phyloP scores from a whole-genome alignment of 2,888 invertebrate species.

The Alcis repandata region DNA sequence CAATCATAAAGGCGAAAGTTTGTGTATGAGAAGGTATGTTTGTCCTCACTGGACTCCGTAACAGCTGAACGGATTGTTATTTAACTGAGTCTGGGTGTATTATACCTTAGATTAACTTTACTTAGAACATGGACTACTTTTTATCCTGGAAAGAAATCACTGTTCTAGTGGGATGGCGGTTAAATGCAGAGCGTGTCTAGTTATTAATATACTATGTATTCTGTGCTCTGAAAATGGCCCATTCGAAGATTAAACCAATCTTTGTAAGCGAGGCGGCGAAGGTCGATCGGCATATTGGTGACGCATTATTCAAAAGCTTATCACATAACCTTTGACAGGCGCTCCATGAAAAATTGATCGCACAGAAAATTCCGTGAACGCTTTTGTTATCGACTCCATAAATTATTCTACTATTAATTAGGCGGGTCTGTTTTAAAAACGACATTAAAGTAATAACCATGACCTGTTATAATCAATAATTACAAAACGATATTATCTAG shows the following conservation, averaged over 20 bases:
- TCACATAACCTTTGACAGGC: slow-evolving; percentile 29
- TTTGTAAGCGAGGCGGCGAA: not conserved
- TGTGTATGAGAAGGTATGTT: too few species aligned
- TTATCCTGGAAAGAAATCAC: too few species aligned
- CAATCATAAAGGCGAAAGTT: too few species aligned
- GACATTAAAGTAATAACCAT: slow-evolving; percentile 71
- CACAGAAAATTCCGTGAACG: slow-evolving; percentile 58
- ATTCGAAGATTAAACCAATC: not conserved
- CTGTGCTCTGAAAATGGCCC: not conserved
- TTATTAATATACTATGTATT: not conserved
- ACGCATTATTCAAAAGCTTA: slow-evolving; percentile 3
- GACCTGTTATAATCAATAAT: slow-evolving; percentile 84
- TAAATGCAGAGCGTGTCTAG: too few species aligned
- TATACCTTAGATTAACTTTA: too few species aligned
- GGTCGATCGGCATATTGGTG: not conserved
- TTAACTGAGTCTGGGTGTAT: too few species aligned
- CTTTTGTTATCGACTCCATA: slow-evolving; percentile 69
- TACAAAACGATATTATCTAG: slow-evolving; percentile 76
- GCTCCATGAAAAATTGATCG: slow-evolving; percentile 65
- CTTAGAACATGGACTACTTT: too few species aligned
- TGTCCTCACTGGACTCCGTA: too few species aligned
- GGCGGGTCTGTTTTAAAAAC: slow-evolving; percentile 69
- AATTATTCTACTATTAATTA: slow-evolving; percentile 71
- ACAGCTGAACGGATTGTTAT: too few species aligned
- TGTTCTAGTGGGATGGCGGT: too few species aligned